Evolutionary conservation across 1,140 invertebrate genomes (phyloP), one percentile per base, ranked within the genome.

Genomic region (Xylocopa sonorina): DNA sequence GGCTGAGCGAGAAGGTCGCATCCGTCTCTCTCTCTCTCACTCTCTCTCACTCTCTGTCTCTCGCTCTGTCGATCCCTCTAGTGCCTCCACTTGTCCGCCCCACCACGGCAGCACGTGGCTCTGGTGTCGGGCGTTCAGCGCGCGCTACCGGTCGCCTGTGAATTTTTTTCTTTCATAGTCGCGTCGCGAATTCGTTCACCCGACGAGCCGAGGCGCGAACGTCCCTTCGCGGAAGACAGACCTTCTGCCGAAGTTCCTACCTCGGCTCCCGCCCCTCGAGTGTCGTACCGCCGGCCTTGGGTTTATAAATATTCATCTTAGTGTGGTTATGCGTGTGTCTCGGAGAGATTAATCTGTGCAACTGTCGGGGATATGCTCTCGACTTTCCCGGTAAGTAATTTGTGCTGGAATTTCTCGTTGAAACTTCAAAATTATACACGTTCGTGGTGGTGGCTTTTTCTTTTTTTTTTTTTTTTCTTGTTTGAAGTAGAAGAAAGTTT

Each of bases 281-380:
- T 24, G n/a, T 29, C 14, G 34, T 46, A 18, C 43, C 38, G 1
- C 2, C 57, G 24, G 21, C 66, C 75, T 77, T 77, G 43, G 14
- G 4, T 77, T 69, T 77, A 77, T 77, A 77, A 77, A 77, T 77
- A 77, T 77, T 71, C 55, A 43, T 38, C 38, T 38, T 3, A 21
- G 29, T 10, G 32, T 2, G 18, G 7, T 21, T 29, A 21, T 41
- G 34, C n/a, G 18, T 18, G 50, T 29, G 38, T 63, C 3, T 16
- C 57, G 27, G 75, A 38, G 10, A 38, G 46, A 9, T 58, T 58
- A 57, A 27, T 51, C 43, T 9, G 55, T 57, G 29, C 16, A 9
- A 27, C 21, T 18, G 18, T 41, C 58, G 5, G 24, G 18, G 43
- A 67, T 67, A 50, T 50, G 64, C 21, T 10, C 27, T 16, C 10